Evolutionary conservation across 92 coral and sea anemone species (phyloP).

Genomic region (Parazoanthus atlanticus): DNA sequence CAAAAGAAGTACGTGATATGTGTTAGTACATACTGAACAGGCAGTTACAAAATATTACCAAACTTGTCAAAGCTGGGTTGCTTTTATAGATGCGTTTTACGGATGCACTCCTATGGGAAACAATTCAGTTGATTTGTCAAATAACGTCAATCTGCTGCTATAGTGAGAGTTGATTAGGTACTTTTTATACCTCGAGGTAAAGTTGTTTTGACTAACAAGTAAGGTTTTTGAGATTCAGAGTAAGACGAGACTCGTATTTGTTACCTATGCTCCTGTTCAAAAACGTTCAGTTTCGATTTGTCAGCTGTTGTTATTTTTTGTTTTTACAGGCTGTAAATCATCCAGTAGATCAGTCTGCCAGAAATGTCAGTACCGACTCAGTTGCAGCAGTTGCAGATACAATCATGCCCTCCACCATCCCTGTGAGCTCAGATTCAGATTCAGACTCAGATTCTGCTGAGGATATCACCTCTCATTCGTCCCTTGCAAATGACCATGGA

Average conservation of each 20-base stretch:
- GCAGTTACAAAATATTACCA: too few relatives aligned
- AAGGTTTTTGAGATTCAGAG: background rate
- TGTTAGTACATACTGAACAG: too few relatives aligned
- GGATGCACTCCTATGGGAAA: too few relatives aligned
- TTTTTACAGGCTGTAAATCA: slow-evolving; percentile 1
- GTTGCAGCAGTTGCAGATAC: slow-evolving; percentile 1
- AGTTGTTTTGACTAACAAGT: background rate
- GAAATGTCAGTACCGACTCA: background rate
- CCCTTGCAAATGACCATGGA: background rate
- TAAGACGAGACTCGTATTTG: background rate
- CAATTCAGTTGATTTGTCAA: too few relatives aligned
- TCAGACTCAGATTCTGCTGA: slow-evolving; percentile 4
- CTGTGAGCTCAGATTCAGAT: slow-evolving; percentile 2
- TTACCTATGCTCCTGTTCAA: background rate
- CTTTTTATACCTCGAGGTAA: slow-evolving; percentile 1
- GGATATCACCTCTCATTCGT: background rate
- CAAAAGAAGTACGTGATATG: too few relatives aligned
- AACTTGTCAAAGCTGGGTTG: too few relatives aligned
- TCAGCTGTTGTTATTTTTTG: background rate
- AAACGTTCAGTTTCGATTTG: background rate
- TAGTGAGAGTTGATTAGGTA: background rate
- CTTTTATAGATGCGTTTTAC: too few relatives aligned
- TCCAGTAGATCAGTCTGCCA: slow-evolving; percentile 5
- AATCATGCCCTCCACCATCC: slow-evolving; percentile 1
- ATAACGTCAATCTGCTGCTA: too few relatives aligned